phyloP scores from a whole-genome alignment of 2,113 vertebrate genomes.

The Neotragus pygmaeus region DNA sequence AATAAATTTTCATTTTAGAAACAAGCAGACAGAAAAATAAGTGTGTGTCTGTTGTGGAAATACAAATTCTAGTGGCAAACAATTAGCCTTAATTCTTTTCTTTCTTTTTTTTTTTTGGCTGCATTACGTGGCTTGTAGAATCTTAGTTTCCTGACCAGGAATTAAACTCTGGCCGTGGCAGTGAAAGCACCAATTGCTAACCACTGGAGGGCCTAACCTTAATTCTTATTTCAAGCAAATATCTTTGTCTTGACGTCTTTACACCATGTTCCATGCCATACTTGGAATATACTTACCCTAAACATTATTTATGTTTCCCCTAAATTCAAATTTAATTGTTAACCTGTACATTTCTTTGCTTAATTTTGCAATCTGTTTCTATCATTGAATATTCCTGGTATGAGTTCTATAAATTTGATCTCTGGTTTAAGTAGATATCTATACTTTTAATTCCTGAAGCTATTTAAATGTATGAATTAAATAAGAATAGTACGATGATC shows the following conservation, averaged over 20 bases:
- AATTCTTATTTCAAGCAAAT: slow-evolving; percentile 44
- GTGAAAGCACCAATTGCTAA: not conserved
- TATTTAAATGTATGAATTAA: slow-evolving; percentile 26
- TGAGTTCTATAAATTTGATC: not conserved
- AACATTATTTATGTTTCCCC: not conserved
- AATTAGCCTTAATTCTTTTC: not conserved
- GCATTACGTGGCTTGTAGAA: not conserved
- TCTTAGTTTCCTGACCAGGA: not conserved
- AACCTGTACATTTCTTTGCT: not conserved
- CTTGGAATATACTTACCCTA: not conserved
- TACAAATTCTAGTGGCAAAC: slow-evolving; percentile 22
- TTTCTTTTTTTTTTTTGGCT: not conserved
- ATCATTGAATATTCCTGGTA: not conserved
- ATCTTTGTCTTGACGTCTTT: not conserved
- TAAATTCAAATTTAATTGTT: not conserved
- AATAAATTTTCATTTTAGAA: slow-evolving; percentile 48
- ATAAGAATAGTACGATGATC: not conserved
- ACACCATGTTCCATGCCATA: not conserved
- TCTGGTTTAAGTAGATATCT: slow-evolving; percentile 52
- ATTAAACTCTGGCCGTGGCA: not conserved
- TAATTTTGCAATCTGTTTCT: not conserved
- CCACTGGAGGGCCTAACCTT: not conserved
- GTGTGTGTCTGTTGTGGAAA: slow-evolving; percentile 38
- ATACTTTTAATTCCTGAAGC: slow-evolving; percentile 27
- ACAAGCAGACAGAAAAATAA: slow-evolving; percentile 66